Base-by-base conservation (phyloP, 2,888 invertebrate species). In the Lydus trimaculatus region DNA sequence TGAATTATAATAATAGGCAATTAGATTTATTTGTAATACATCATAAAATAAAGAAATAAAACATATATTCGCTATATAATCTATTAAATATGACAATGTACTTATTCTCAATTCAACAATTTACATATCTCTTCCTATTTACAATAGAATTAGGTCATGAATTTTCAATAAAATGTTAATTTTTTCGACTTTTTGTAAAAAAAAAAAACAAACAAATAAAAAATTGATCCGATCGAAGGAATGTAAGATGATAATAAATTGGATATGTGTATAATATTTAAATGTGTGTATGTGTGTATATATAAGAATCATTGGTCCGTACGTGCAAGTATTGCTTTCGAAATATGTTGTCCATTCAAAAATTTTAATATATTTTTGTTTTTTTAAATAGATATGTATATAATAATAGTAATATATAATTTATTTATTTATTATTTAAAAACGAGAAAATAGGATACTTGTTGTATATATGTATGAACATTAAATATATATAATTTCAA, bases 281-380 rank as follows among this genome's bases (percentile, higher is more conserved):
- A 4, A 66, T 69, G 66, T 70, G 67, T 65, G 63, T 31, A 67
- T 72, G 68, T 75, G 66, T 74, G 60, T 66, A 63, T 66, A 58
- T 65, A 64, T 70, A 76, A 75, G 23, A 52, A 52, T 52, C 66
- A 75, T 81, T 81, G 81, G 81, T 81, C 81, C 81, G 73, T 79
- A 77, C 73, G 76, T 79, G 79, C 78, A 79, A 76, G 75, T 81
- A 81, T 81, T 81, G 81, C 80, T 81, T 76, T 74, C 61, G 77
- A 78, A 78, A 79, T 77, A 75, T 52, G 52, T 52, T 52, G 52
- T 13, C 23, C 13, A 52, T 13, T 73, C 71, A 69, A 74, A 63
- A 63, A 66, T 39, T 64, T 58, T 72, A 74, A 68, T 65, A 70
- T 68, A 71, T 72, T 71, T 72, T 73, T 71, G 71, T 70, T 76